A percentile compares a stretch with the other conserved stretches of the same genome.
These are phyloP conservation scores for Nymphalis c-album DNA, from an alignment of 2,888 invertebrate species.

Conservation along the genomic window DNA sequence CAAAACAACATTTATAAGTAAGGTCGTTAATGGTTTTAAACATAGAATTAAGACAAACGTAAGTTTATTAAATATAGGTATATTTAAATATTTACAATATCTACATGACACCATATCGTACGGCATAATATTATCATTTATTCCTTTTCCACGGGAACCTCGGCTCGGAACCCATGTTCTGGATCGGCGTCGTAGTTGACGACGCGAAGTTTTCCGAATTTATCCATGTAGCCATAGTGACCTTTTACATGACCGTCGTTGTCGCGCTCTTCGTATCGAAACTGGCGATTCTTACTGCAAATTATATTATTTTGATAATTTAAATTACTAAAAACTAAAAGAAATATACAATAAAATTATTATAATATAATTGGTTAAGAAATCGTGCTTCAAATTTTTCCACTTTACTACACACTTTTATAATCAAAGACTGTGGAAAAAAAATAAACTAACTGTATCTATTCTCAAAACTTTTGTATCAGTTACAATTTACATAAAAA, in stretches of 20 bases:
- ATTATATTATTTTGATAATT: conserved; percentile 11
- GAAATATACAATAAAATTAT: not conserved
- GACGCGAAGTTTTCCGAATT: conserved; percentile 87
- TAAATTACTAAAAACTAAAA: not conserved
- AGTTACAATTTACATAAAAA: too few relatives aligned
- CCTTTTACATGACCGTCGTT: conserved; percentile 88
- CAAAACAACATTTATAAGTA: too few relatives aligned
- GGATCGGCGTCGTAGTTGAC: conserved; percentile 89
- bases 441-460: too few relatives aligned
- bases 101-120: conserved; percentile 11
- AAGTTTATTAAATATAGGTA: not conserved
- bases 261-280: conserved; percentile 89
- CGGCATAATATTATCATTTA: conserved; percentile 14
- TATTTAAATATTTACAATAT: conserved; percentile 24
- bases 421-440: too few relatives aligned
- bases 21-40: too few relatives aligned
- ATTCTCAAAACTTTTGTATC: too few relatives aligned
- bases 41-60: not conserved
- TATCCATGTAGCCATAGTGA: conserved; percentile 90
- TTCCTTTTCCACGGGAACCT: conserved; percentile 58
- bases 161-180: conserved; percentile 85
- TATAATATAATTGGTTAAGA: too few relatives aligned
- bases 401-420: too few relatives aligned
- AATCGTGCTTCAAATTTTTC: too few relatives aligned
- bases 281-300: conserved; percentile 89